phyloP scores from a whole-genome alignment of 2,888 invertebrate genomes.

The Amphimallon solstitiale region DNA sequence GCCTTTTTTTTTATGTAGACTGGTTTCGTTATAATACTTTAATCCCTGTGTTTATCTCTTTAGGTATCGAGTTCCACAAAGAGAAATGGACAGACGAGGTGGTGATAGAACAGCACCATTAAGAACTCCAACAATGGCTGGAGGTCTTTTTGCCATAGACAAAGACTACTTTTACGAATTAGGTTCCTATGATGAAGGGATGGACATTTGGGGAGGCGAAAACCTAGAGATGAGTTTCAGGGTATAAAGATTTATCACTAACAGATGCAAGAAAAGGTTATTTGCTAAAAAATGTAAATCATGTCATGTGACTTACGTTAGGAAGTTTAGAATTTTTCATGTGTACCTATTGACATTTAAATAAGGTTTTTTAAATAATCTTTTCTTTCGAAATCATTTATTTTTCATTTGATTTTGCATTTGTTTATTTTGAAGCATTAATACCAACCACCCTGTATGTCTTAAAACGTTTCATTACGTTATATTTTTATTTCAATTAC shows the following conservation, averaged over 20 bases:
- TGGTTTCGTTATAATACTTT: no score
- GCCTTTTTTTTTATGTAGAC: no score
- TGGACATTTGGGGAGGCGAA: conserved; percentile 99
- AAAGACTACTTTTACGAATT: conserved; percentile 97
- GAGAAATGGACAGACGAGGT: conserved; percentile 93
- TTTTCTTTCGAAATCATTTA: conserved; percentile 11
- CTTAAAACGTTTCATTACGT: background rate
- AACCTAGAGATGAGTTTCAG: conserved; percentile 95
- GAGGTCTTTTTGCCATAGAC: conserved; percentile 94
- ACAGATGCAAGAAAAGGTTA: conserved; percentile 9
- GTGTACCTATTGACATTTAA: background rate
- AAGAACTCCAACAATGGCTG: conserved; percentile 98
- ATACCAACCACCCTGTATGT: no score
- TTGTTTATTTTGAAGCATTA: no score
- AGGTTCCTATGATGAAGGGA: conserved; percentile 98
- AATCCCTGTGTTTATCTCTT: conserved; percentile 17
- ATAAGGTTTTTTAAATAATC: background rate
- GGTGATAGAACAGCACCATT: conserved; percentile 93
- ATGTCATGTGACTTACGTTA: no score
- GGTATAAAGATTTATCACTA: conserved; percentile 66
- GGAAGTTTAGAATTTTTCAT: no score
- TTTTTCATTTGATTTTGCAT: background rate
- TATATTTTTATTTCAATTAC: background rate
- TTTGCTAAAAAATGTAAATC: background rate
- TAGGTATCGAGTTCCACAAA: conserved; percentile 96